Base-by-base conservation (phyloP, 2,797 vertebrate species). In the Australoheros facetus region DNA sequence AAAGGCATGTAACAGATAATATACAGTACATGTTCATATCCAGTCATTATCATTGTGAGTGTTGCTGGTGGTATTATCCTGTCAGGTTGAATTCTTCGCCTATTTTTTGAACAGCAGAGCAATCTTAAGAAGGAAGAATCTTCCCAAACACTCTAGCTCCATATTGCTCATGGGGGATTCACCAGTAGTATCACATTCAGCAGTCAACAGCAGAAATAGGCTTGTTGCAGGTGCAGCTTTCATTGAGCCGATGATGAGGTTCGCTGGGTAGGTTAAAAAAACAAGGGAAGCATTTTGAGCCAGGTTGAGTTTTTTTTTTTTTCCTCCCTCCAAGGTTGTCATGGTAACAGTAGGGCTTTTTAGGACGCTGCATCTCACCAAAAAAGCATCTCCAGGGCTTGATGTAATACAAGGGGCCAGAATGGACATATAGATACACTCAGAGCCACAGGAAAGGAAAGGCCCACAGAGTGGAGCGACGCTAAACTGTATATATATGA, bases 281-380 rank as follows among this genome's bases (percentile, higher is more conserved):
- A 79, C 39, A 51, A 82, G 56, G 56, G 78, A 87, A 48, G 81
- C 81, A 57, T 82, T 91, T 88, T 85, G 75, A 85, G 84, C 55
- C 53, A 11, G 72, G 77, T 78, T 73, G 21, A 78, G 78, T 72
- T 87, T 80, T 37, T 14, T 5, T 7, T 66, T 75, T 80, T 64
- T 32, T 13, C 6, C 6, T 30, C 26, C 28, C 60, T 81, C 84
- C 51, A 34, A 37, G 45, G 93, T 95, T 90, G 94, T 94, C 94
- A 95, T 95, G 92, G 94, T 78, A 93, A 96, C 90, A 88, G 91
- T 81, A 82, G 86, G 78, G 85, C 87, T 85, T 94, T 94, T 92
- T 85, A 87, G 90, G 90, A 91, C 80, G 71, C 71, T 30, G 45
- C 85, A 71, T 88, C 64, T 84, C 81, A 87, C 87, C 85, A 86